These are phyloP conservation scores for Heliocidaris erythrogramma DNA, from an alignment of 35 echinoderm and acorn worm species.

Conservation along the genomic window DNA sequence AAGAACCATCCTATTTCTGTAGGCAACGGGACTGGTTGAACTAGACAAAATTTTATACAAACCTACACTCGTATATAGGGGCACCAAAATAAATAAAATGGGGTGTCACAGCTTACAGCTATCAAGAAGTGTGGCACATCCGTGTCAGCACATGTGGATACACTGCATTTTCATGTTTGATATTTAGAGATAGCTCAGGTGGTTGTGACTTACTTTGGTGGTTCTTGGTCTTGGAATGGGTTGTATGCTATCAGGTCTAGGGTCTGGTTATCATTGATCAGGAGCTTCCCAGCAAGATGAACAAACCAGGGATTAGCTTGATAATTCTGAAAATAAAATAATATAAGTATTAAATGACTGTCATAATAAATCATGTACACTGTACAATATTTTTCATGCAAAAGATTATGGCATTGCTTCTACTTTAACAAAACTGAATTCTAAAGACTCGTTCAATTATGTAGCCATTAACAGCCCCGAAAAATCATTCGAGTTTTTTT, in stretches of 20 bases:
- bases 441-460: no score
- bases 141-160: not conserved
- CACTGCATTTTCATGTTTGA: not conserved
- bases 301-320: constrained; percentile 79
- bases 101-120: not conserved
- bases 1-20: no score
- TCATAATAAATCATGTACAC: no score
- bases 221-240: constrained; percentile 76
- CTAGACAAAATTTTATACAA: no score
- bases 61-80: no score
- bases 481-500: no score
- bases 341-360: not conserved
- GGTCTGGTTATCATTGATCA: constrained; percentile 79
- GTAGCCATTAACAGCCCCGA: no score
- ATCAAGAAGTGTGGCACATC: not conserved
- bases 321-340: constrained; percentile 65
- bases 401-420: no score
- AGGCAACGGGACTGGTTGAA: not conserved
- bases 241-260: constrained; percentile 80
- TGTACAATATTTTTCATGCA: no score
- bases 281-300: constrained; percentile 82
- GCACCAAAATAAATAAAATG: no score
- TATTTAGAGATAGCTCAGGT: not conserved
- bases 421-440: no score
- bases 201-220: constrained; percentile 76